phyloP scores from a whole-genome alignment of 2,113 vertebrate species.

The Microtus ochrogaster region DNA sequence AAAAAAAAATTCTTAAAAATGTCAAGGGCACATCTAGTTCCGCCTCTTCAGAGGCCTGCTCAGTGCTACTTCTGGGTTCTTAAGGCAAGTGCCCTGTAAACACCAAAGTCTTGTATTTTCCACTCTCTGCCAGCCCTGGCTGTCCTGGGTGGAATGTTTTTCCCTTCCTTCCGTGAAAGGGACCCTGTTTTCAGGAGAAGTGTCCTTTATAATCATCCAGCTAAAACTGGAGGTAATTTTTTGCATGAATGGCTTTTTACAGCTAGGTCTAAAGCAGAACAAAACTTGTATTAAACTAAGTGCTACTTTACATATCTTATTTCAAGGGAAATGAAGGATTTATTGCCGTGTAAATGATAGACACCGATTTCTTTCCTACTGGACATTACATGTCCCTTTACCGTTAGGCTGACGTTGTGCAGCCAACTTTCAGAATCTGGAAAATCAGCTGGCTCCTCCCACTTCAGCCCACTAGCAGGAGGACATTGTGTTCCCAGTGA shows the following conservation, averaged over 20 bases:
- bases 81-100: constrained; percentile 62
- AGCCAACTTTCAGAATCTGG: constrained; percentile 61
- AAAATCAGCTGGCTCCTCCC: constrained; percentile 69
- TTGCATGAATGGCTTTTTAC: constrained; percentile 87
- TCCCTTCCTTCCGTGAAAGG: constrained; percentile 76
- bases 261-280: constrained; percentile 84
- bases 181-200: constrained; percentile 80
- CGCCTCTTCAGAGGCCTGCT: constrained; percentile 44
- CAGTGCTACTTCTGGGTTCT: constrained; percentile 62
- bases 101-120: constrained; percentile 69
- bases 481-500: constrained; percentile 12
- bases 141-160: constrained; percentile 53
- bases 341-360: constrained; percentile 78
- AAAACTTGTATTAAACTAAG: constrained; percentile 83
- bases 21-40: constrained; percentile 44
- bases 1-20: constrained; percentile 51
- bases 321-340: constrained; percentile 81
- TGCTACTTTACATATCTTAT: constrained; percentile 84
- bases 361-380: constrained; percentile 77
- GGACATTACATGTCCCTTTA: constrained; percentile 76
- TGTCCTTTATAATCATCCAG: constrained; percentile 84
- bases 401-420: constrained; percentile 68
- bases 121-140: constrained; percentile 56
- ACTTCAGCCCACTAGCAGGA: constrained; percentile 33
- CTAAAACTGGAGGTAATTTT: constrained; percentile 86